These are phyloP conservation scores for Tyrophagus putrescentiae DNA, from an alignment of 1,140 invertebrate species.

Conservation along the genomic window DNA sequence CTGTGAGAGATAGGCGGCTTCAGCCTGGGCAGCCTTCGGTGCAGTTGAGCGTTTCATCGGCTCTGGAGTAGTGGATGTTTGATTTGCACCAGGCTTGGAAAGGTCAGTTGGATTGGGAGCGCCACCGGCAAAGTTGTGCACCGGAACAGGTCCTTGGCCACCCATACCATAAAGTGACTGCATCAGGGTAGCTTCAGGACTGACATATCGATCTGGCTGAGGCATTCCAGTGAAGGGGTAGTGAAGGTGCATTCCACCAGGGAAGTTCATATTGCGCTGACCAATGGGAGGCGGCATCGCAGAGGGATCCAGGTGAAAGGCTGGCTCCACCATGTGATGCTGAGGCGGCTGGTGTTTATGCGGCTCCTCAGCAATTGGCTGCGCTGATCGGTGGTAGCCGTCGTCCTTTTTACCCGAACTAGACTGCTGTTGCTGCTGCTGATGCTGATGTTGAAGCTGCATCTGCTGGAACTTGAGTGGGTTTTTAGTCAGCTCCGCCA, in stretches of 20 bases:
- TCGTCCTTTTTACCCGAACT: too few relatives aligned
- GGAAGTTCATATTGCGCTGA: not conserved
- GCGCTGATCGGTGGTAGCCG: too few relatives aligned
- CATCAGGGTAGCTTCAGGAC: not conserved
- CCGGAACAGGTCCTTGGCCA: not conserved
- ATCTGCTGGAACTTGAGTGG: too few relatives aligned
- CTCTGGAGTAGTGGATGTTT: not conserved
- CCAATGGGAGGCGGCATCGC: conserved; percentile 22
- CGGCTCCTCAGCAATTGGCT: too few relatives aligned
- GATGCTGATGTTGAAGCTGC: too few relatives aligned
- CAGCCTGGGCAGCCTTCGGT: too few relatives aligned
- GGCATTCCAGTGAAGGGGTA: too few relatives aligned
- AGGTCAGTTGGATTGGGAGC: not conserved
- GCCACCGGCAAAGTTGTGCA: not conserved
- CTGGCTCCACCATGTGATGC: too few relatives aligned
- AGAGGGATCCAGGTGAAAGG: too few relatives aligned
- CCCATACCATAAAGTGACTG: not conserved
- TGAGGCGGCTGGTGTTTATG: too few relatives aligned
- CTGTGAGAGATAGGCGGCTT: not conserved
- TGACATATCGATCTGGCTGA: not conserved
- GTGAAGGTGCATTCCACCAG: not conserved
- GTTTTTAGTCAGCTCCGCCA: too few relatives aligned
- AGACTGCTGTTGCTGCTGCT: conserved; percentile 26
- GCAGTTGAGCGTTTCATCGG: not conserved
- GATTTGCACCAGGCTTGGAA: not conserved